Evolutionary conservation across 2,888 invertebrate species (phyloP), one percentile per base, ranked within the genome.

Genomic region (Mesodorylaimus sp.): DNA sequence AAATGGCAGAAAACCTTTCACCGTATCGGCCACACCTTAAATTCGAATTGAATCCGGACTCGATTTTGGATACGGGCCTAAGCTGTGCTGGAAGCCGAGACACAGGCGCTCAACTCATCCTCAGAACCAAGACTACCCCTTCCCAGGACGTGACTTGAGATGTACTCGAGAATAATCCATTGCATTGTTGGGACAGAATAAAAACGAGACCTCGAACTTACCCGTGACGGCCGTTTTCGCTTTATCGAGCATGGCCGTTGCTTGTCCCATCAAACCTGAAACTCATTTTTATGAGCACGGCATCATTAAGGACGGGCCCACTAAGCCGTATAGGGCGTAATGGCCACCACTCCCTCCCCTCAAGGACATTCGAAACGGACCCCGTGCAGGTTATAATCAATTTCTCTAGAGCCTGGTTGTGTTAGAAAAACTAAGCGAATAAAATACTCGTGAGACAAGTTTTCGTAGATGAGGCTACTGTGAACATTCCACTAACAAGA

Each of bases 171-270:
- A n/a, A n/a, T n/a, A n/a, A n/a, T n/a, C n/a, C n/a, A n/a, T n/a
- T n/a, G n/a, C n/a, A n/a, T n/a, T n/a, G n/a, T 32, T 32, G 7
- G 7, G 32, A 10, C 32, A 10, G 16, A 10, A 10, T 32, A 16
- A 10, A 16, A 7, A 16, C 32, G 16, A 32, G 7, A 10, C 16
- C 16, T 7, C 16, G 7, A 64, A 58, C 27, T 62, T 62, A 5
- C 60, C 58, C 29, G 53, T 63, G 21, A 63, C 60, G 41, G 64
- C 61, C 3, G 63, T 60, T 53, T 64, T 64, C 29, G 64, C 64
- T 55, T 64, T 65, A 46, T 65, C 64, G 24, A 65, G 62, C 46
- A 62, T 62, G 48, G 61, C 62, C 2, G 62, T 63, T 32, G 63
- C 56, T 48, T 65, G 65, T 3, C 65, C 64, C 52, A 65, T 63